Conservation (phyloP, 2,888 invertebrate genomes). For the Patella pellucida region DNA sequence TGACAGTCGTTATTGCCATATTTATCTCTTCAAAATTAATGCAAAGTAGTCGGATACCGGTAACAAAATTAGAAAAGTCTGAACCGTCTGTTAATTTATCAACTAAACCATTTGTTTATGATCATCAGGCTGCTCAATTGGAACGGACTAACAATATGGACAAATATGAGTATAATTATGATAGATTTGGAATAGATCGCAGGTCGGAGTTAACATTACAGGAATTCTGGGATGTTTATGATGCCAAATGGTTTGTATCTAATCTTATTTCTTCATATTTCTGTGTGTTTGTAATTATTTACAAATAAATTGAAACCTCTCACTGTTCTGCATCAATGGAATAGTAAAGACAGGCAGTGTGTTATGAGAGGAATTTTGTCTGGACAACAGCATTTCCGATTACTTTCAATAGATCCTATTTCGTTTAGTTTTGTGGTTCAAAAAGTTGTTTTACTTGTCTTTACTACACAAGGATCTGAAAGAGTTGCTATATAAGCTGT, state of each 20-base stretch:
- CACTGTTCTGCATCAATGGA: too few relatives aligned
- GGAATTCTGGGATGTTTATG: constrained; percentile 68
- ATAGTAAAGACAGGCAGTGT: too few relatives aligned
- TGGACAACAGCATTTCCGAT: too few relatives aligned
- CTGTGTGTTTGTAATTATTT: neutral
- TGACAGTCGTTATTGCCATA: neutral
- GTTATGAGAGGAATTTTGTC: too few relatives aligned
- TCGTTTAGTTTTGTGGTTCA: too few relatives aligned
- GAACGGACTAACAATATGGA: constrained; percentile 49
- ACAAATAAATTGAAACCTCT: too few relatives aligned
- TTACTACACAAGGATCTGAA: too few relatives aligned
- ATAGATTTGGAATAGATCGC: constrained; percentile 52
- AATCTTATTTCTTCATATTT: neutral
- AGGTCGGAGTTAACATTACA: constrained; percentile 54
- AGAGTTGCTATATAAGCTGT: too few relatives aligned
- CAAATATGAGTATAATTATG: constrained; percentile 46
- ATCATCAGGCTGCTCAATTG: constrained; percentile 36
- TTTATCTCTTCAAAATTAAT: neutral
- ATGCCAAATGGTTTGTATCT: constrained; percentile 66
- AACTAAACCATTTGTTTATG: constrained; percentile 37
- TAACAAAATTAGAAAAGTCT: neutral
- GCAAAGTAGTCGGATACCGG: too few relatives aligned
- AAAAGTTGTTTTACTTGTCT: too few relatives aligned
- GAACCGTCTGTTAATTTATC: constrained; percentile 27
- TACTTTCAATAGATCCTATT: too few relatives aligned